These are phyloP conservation scores for Mugil cephalus DNA, from an alignment of 2,113 vertebrate species.

Conservation along the genomic window DNA sequence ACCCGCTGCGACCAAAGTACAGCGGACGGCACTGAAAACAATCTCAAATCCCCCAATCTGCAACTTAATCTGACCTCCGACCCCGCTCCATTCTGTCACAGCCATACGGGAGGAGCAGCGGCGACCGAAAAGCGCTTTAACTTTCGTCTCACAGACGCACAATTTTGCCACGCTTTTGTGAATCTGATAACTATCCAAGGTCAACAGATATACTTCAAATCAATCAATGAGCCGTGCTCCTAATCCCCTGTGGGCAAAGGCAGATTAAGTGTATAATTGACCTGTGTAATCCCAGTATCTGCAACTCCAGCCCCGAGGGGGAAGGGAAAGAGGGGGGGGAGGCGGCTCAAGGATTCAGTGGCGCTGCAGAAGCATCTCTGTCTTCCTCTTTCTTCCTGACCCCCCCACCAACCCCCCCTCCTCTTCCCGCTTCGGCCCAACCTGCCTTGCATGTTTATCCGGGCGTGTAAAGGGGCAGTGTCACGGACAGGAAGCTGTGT, in stretches of 20 bases:
- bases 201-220: slow-evolving; percentile 94
- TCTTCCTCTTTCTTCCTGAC: slow-evolving; percentile 57
- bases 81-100: slow-evolving; percentile 30
- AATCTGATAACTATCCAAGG: slow-evolving; percentile 95
- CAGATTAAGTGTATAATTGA: slow-evolving; percentile 99
- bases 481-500: slow-evolving; percentile 30
- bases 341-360: slow-evolving; percentile 30
- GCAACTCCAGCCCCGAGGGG: slow-evolving; percentile 82
- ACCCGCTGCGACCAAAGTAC: slow-evolving; percentile 56
- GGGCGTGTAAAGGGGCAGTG: not conserved
- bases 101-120: slow-evolving; percentile 70
- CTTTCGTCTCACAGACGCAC: slow-evolving; percentile 86
- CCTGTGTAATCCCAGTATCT: slow-evolving; percentile 96
- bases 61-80: slow-evolving; percentile 53
- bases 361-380: slow-evolving; percentile 31
- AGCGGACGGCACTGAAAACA: slow-evolving; percentile 37
- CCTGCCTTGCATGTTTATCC: slow-evolving; percentile 11
- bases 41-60: slow-evolving; percentile 66
- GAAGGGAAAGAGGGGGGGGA: slow-evolving; percentile 49
- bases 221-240: slow-evolving; percentile 90
- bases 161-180: slow-evolving; percentile 82
- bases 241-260: slow-evolving; percentile 89
- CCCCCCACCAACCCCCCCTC: too few relatives aligned
- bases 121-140: slow-evolving; percentile 88
- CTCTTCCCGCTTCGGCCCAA: not conserved